Percentiles rank a stretch among this genome's conserved stretches.
Conservation (phyloP, 2,113 vertebrate genomes). For the Cheilinus undulatus region DNA sequence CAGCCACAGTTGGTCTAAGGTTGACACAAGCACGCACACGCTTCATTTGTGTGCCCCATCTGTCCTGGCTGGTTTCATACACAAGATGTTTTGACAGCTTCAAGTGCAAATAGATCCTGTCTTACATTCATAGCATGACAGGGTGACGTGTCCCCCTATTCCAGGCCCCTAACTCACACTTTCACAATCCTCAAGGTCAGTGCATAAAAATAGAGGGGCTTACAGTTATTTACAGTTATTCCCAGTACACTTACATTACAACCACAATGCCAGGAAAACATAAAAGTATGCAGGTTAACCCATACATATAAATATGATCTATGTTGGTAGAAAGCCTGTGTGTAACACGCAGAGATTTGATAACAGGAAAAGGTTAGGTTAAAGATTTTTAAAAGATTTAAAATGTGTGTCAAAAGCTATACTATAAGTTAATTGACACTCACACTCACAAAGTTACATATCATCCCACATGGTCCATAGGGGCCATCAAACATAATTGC, state of each 20-base stretch:
- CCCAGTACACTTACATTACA: constrained; percentile 12
- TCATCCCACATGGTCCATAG: too few relatives aligned
- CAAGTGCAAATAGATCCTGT: constrained; percentile 57
- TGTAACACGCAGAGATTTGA: not conserved
- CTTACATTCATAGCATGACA: constrained; percentile 26
- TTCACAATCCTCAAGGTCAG: constrained; percentile 58
- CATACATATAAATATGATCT: not conserved
- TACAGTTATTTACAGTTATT: not conserved
- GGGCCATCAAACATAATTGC: too few relatives aligned
- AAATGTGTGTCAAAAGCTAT: too few relatives aligned
- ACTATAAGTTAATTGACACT: too few relatives aligned
- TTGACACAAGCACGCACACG: constrained; percentile 15
- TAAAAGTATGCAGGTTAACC: not conserved
- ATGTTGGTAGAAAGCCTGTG: not conserved
- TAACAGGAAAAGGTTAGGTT: too few relatives aligned
- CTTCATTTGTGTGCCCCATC: constrained; percentile 25
- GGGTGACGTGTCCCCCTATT: constrained; percentile 34
- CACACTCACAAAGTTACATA: too few relatives aligned
- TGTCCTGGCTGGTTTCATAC: constrained; percentile 36
- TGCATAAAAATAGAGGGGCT: constrained; percentile 44
- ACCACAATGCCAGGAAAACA: not conserved
- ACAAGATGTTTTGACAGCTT: constrained; percentile 54
- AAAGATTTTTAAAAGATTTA: too few relatives aligned
- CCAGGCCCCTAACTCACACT: constrained; percentile 49
- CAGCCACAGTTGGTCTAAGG: not conserved